These are phyloP conservation scores for Podotricha telesiphe DNA, from an alignment of 2,888 invertebrate species.

Conservation along the genomic window DNA sequence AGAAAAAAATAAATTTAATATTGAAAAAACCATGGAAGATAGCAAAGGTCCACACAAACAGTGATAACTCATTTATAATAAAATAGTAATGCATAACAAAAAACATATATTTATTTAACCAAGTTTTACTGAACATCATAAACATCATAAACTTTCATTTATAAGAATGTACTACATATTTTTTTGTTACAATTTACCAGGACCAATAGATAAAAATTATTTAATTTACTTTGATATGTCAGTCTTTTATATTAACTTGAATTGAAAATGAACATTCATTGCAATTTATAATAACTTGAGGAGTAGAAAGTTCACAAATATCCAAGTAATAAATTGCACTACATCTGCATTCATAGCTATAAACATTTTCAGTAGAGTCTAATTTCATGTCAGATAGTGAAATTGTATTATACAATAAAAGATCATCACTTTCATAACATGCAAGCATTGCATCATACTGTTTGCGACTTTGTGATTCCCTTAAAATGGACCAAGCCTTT, in stretches of 20 bases:
- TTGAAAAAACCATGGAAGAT: no score
- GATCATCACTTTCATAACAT: conserved; percentile 83
- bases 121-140: no score
- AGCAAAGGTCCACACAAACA: no score
- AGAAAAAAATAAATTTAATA: no score
- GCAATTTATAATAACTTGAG: conserved; percentile 84
- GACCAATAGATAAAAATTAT: no score
- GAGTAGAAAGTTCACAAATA: conserved; percentile 46
- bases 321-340: conserved; percentile 85
- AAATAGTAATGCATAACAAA: no score
- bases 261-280: conserved; percentile 90
- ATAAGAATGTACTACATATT: no score
- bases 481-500: conserved; percentile 88
- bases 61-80: no score
- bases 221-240: no score
- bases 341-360: conserved; percentile 87
- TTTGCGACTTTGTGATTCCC: conserved; percentile 84
- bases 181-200: no score
- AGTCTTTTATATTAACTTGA: conserved; percentile 66
- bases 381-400: conserved; percentile 73
- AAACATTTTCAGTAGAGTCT: conserved; percentile 59
- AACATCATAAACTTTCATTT: no score
- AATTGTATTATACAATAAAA: conserved; percentile 85
- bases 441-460: conserved; percentile 86
- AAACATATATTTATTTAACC: no score